Percentiles rank a stretch among this genome's conserved stretches.
Conservation (phyloP, 2,797 vertebrate species). For the Danio albolineatus region DNA sequence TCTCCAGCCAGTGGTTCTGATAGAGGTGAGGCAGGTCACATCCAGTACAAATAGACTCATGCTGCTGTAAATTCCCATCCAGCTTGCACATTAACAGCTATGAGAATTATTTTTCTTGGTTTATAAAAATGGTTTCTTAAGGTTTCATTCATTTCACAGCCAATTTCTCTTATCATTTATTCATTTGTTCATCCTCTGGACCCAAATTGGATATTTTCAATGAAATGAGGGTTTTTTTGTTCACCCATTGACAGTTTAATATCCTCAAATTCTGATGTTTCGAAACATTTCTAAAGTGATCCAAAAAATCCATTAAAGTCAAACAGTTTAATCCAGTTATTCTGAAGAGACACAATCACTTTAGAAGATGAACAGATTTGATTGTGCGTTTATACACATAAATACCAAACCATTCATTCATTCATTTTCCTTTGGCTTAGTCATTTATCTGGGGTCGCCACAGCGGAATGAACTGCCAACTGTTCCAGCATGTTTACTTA, state of each 20-base stretch:
- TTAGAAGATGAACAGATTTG: no score
- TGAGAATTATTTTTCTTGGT: slow-evolving; percentile 13
- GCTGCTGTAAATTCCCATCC: slow-evolving; percentile 1
- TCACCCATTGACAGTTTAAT: neutral
- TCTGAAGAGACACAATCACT: no score
- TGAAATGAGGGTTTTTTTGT: neutral
- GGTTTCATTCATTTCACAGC: no score
- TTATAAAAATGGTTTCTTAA: neutral
- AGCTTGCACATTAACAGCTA: slow-evolving; percentile 1
- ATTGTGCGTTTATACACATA: no score
- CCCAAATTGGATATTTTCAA: neutral
- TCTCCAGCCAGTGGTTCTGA: slow-evolving; percentile 3
- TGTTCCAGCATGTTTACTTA: no score
- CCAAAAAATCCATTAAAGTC: neutral
- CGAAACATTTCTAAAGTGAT: neutral
- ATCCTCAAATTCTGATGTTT: neutral
- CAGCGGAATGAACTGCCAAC: no score
- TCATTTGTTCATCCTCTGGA: neutral
- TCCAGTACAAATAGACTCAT: slow-evolving; percentile 11
- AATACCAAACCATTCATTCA: no score
- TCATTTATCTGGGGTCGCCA: no score
- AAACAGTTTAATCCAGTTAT: neutral
- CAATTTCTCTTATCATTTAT: neutral
- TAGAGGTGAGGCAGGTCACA: neutral
- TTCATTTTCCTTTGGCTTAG: no score